Conservation (phyloP, 2,113 vertebrate genomes). For the Dolichallabes microphthalmus region DNA sequence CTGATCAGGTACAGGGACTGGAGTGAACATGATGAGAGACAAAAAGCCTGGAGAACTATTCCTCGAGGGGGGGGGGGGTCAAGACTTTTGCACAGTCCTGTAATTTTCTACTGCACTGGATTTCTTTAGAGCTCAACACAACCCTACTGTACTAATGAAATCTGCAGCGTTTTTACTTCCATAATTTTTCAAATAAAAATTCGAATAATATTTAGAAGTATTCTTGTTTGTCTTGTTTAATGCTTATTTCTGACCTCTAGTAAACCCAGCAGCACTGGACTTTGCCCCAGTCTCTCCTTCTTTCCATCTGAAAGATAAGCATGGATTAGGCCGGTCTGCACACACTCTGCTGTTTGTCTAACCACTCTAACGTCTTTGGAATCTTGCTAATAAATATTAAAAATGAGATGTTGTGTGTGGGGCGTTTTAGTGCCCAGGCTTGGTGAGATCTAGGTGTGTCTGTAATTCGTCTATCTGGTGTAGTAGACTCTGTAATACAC, state of each 20-base stretch:
- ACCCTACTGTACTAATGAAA: not conserved
- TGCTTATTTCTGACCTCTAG: not conserved
- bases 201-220: too few species aligned
- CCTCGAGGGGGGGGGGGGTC: too few species aligned
- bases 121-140: not conserved
- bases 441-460: not conserved
- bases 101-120: not conserved
- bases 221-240: not conserved
- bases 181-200: not conserved
- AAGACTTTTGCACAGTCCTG: too few species aligned
- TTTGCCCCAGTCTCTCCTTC: not conserved
- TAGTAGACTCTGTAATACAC: slow-evolving; percentile 99
- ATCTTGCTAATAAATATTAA: too few species aligned
- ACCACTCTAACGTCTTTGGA: not conserved
- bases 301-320: not conserved
- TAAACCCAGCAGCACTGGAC: not conserved
- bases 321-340: not conserved
- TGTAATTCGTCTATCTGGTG: slow-evolving; percentile 82
- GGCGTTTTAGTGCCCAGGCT: not conserved
- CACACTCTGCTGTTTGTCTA: not conserved
- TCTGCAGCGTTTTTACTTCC: not conserved
- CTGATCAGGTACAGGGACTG: too few species aligned
- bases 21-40: too few species aligned
- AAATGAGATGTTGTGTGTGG: not conserved
- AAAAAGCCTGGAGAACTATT: too few species aligned